Evolutionary conservation across 2,797 vertebrate species (phyloP), one percentile per base, ranked within the genome.

Genomic region (Remorina albescens): DNA sequence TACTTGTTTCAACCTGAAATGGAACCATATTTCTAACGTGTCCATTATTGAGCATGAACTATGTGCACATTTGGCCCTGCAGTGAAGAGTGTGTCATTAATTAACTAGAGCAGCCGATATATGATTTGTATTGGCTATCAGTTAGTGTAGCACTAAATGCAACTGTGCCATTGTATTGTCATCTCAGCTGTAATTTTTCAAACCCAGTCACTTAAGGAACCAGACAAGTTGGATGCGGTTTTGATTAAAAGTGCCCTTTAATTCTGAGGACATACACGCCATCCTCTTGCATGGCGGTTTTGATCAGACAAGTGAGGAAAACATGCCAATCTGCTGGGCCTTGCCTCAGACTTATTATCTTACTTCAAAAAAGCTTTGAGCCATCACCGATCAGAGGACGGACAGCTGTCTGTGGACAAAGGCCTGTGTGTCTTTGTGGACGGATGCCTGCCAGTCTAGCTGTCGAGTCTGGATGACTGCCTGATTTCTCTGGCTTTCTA

Each of bases 371-470:
- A 75, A 80, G 36, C 72, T 87, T 80, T 72, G 82, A 86, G 76
- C 44, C 47, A 53, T 81, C 49, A 78, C 69, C 13, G 68, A 88
- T 93, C 83, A 87, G 63, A 89, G 74, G 73, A 87, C 15, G 73
- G 90, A 88, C 89, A 88, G 91, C 83, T 78, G 78, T 82, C 80
- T 26, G 8, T 59, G 70, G 77, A 88, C 83, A 85, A 85, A 89
- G 83, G 88, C 81, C 73, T 67, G 72, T 66, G 60, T 82, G 84
- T 86, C 82, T 89, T 84, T 80, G 81, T 80, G 74, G 75, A 90
- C 69, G 42, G 70, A 75, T 1, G 49, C 63, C 86, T 91, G 89
- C 84, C 90, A 90, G 83, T 90, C 88, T 76, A 78, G 64, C 88
- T 87, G 83, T 87, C 67, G 49, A 61, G 70, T 57, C 78, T 83